Evolutionary conservation across 2,113 vertebrate genomes (phyloP).

Genomic region (Malurus melanocephalus): DNA sequence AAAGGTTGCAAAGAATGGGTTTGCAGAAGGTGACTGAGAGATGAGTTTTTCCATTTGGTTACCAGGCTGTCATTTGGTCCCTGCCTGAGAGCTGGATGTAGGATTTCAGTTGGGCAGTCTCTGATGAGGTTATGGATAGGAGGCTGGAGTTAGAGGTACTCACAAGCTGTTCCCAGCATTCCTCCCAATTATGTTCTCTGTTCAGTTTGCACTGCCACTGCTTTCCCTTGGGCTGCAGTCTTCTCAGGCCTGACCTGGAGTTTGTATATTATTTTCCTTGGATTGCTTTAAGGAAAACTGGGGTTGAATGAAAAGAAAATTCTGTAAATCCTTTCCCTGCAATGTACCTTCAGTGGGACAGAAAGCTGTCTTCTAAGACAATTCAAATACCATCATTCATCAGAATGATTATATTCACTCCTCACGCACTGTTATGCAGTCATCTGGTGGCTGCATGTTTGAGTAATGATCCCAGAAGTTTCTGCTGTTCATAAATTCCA

Average conservation of each 20-base stretch:
- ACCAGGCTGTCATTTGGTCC: neutral
- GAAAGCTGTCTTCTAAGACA: neutral
- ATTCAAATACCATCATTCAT: neutral
- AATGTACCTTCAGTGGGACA: neutral
- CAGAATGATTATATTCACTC: neutral
- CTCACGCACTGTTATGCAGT: neutral
- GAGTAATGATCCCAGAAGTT: neutral
- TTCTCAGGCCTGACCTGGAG: neutral
- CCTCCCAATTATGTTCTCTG: neutral
- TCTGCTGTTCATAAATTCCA: neutral
- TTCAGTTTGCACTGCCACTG: neutral
- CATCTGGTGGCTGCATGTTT: neutral
- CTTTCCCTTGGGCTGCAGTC: fast-evolving
- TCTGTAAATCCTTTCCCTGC: neutral
- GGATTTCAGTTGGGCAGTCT: neutral
- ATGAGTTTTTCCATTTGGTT: neutral
- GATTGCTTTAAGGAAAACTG: neutral
- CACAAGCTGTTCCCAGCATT: fast-evolving
- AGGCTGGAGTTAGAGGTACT: neutral
- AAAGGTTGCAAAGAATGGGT: neutral
- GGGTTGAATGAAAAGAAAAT: neutral
- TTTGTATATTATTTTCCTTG: neutral
- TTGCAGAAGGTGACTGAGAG: neutral
- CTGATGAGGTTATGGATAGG: neutral
- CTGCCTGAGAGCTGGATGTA: neutral